A percentile compares a stretch with the other conserved stretches of the same genome.
Conservation (phyloP, 2,113 vertebrate species). For the pig (Sus scrofa) region DNA sequence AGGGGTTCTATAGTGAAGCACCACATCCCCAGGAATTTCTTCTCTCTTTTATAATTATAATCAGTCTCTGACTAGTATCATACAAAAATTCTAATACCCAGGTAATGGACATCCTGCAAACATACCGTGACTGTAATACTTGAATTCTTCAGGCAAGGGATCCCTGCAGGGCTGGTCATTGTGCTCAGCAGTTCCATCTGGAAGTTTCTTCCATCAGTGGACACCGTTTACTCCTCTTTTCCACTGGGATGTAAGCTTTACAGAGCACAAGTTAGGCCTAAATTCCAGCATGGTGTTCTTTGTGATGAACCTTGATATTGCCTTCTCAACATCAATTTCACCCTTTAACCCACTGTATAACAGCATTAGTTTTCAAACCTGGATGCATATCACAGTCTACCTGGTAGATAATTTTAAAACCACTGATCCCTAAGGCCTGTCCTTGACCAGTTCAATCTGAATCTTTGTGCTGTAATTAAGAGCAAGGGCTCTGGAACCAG, state of each 20-base stretch:
- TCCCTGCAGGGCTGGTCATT: background rate
- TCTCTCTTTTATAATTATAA: conserved; percentile 76
- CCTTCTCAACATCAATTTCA: background rate
- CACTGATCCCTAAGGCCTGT: background rate
- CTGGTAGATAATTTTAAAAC: background rate
- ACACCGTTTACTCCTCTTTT: background rate
- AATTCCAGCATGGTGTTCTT: background rate
- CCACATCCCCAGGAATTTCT: conserved; percentile 58
- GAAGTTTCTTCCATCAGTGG: background rate
- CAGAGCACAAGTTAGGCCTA: background rate
- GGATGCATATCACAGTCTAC: background rate
- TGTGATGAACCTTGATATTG: background rate
- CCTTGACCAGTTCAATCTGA: background rate
- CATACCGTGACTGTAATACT: conserved; percentile 62
- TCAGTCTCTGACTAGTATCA: conserved; percentile 65
- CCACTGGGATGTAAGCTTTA: background rate
- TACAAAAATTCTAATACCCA: conserved; percentile 52
- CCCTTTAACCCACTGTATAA: background rate
- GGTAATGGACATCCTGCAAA: conserved; percentile 55
- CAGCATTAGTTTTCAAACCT: background rate
- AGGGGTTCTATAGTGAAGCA: conserved; percentile 74
- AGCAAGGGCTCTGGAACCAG: background rate
- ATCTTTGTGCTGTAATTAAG: background rate
- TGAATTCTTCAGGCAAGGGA: conserved; percentile 40
- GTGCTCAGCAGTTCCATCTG: background rate